Conservation (phyloP, 2,113 vertebrate species). For the Cebidichthys violaceus region DNA sequence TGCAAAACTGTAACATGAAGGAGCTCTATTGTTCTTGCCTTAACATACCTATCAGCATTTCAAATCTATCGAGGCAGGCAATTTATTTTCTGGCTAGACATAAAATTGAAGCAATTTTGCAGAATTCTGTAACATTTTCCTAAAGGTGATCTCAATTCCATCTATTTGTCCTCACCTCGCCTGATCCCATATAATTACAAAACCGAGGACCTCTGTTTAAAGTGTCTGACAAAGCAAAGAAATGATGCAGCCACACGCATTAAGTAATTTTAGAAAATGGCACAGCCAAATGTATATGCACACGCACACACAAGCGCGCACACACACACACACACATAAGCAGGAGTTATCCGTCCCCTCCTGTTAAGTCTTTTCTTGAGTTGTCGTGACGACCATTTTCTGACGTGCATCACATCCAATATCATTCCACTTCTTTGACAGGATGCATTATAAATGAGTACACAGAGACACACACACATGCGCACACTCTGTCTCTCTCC, state of each 20-base stretch:
- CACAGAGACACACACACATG: slow-evolving; percentile 44
- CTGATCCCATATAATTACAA: slow-evolving; percentile 52
- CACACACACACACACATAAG: slow-evolving; percentile 23
- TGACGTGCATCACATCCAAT: slow-evolving; percentile 81
- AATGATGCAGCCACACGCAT: slow-evolving; percentile 21
- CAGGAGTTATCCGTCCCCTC: slow-evolving; percentile 55
- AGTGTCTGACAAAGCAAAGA: slow-evolving; percentile 48
- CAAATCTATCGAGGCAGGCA: slow-evolving; percentile 38
- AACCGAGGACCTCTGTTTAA: slow-evolving; percentile 7
- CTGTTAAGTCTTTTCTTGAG: slow-evolving; percentile 65
- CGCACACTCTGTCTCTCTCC: slow-evolving; percentile 6
- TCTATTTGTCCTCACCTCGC: slow-evolving; percentile 35
- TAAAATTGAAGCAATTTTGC: slow-evolving; percentile 41
- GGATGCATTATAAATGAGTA: slow-evolving; percentile 80
- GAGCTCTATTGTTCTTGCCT: slow-evolving; percentile 14
- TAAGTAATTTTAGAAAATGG: slow-evolving; percentile 26
- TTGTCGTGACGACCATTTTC: slow-evolving; percentile 68
- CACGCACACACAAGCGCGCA: background rate
- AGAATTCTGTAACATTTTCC: slow-evolving; percentile 42
- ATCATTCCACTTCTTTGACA: slow-evolving; percentile 73
- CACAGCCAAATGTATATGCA: slow-evolving; percentile 4
- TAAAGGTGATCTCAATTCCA: slow-evolving; percentile 39
- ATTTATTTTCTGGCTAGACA: slow-evolving; percentile 52
- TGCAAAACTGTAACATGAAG: slow-evolving; percentile 32
- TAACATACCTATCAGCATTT: slow-evolving; percentile 46